Evolutionary conservation across 64 coral and sea anemone species (phyloP), one percentile per base, ranked within the genome.

Genomic region (Dendrophyllia cribrosa): DNA sequence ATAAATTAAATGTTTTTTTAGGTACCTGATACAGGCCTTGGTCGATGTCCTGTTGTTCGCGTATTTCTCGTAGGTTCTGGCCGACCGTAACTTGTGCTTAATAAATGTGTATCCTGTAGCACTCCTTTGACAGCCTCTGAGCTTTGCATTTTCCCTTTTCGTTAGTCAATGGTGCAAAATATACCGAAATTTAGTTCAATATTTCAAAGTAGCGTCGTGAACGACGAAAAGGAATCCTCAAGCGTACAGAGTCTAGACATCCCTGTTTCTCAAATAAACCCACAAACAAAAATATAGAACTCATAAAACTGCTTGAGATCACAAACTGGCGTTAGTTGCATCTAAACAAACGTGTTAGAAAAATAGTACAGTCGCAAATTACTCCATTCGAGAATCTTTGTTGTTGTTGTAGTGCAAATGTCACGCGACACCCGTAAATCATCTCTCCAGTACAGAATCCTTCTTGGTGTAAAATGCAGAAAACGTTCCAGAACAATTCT

Each of bases 61-160:
- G 81, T 93, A 67, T 60, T 62, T 53, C 81, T 63, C 16, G 71
- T 75, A 25, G 91, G 63, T 51, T 74, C 85, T 12, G 82, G 51
- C 21, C 81, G 83, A 51, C 61, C 21, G 20, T 72, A 17, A 48
- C 72, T 22, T 86, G 56, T 26, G 63, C 75, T 74, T 49, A 93
- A 71, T 51, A 93, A 78, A 75, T 93, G 91, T 4, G 70, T 53
- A 71, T 93, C 91, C 61, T 93, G 91, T 25, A 93, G 73, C 61
- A 93, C 81, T 67, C 62, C 65, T 48, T 25, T 78, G 1, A 93
- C 91, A 20, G 81, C 91, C 24, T 86, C 83, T 21, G 91, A 93
- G 24, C 91, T 93, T n/a, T 93, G 91, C 91, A 93, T 93, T 21
- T 93, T 51, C 60, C 19, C 7, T 12, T 10, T 49, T 63, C 8